phyloP scores from a whole-genome alignment of 23 tunicate genomes.

The Styela plicata region DNA sequence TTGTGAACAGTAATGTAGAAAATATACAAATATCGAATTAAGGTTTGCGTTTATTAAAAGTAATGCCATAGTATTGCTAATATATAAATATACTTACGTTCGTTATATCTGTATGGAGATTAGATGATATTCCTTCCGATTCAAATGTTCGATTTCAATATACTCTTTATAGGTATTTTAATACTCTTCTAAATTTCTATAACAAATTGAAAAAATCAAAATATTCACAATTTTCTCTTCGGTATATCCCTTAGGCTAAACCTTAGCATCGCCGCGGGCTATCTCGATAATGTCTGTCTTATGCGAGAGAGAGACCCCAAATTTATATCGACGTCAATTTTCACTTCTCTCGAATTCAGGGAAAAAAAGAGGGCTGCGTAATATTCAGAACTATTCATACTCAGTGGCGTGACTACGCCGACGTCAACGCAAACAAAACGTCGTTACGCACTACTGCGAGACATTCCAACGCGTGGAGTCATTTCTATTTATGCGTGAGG shows the following conservation, averaged over 20 bases:
- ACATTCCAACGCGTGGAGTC: conserved; percentile 14
- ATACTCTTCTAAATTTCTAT: no score
- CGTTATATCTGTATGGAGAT: no score
- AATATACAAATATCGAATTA: no score
- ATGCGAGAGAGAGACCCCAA: not conserved
- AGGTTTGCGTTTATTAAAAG: no score
- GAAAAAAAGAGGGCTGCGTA: not conserved
- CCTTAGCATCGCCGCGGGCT: conserved; percentile 26
- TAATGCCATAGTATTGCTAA: no score
- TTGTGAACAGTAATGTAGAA: no score
- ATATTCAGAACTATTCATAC: not conserved
- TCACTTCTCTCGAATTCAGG: not conserved
- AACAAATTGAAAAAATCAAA: no score
- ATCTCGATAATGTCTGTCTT: conserved; percentile 4
- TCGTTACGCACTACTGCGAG: not conserved
- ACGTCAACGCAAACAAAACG: conserved; percentile 38
- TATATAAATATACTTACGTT: no score
- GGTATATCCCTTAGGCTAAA: not conserved
- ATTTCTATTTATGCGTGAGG: conserved; percentile 35
- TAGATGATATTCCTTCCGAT: no score
- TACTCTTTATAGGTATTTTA: no score
- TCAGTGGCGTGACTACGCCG: conserved; percentile 20
- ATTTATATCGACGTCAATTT: conserved; percentile 30
- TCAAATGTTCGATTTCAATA: no score
- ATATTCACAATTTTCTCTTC: not conserved